Conservation (phyloP, 2,797 vertebrate genomes). For the Pitangus sulphuratus region DNA sequence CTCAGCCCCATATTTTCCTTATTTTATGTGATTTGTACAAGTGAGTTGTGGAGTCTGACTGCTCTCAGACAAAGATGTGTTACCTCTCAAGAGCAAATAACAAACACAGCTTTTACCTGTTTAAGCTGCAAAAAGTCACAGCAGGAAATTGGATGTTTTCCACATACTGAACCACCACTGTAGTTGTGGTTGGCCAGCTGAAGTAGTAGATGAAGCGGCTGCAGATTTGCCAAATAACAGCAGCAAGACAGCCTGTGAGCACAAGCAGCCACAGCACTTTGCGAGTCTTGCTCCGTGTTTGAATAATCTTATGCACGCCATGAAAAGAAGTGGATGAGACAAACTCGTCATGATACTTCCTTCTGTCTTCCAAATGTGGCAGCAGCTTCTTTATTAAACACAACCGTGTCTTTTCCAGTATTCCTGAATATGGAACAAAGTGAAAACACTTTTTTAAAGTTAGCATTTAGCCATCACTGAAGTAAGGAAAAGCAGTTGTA, state of each 20-base stretch:
- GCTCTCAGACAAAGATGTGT: not conserved
- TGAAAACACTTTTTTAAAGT: not conserved
- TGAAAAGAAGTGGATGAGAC: constrained; percentile 77
- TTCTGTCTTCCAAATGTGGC: constrained; percentile 60
- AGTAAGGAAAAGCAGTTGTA: not conserved
- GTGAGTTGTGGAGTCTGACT: not conserved
- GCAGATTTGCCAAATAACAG: constrained; percentile 71
- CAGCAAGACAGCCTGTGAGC: constrained; percentile 51
- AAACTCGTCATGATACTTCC: constrained; percentile 72
- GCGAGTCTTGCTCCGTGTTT: constrained; percentile 44
- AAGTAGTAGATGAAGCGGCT: constrained; percentile 74
- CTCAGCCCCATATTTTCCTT: not conserved
- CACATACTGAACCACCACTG: constrained; percentile 75
- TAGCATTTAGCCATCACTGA: not conserved
- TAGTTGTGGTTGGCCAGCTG: constrained; percentile 78
- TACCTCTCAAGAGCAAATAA: not conserved
- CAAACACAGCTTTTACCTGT: constrained; percentile 71
- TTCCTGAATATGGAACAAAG: constrained; percentile 49
- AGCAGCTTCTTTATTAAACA: constrained; percentile 63
- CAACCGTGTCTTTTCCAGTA: constrained; percentile 61
- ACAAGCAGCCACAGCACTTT: constrained; percentile 70
- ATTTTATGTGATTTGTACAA: not conserved
- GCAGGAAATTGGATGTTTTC: constrained; percentile 77
- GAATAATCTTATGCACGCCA: constrained; percentile 71
- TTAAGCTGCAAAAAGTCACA: constrained; percentile 80